Evolutionary conservation across 2,797 vertebrate genomes (phyloP), one percentile per base, ranked within the genome.

Genomic region (Scleropages formosus): DNA sequence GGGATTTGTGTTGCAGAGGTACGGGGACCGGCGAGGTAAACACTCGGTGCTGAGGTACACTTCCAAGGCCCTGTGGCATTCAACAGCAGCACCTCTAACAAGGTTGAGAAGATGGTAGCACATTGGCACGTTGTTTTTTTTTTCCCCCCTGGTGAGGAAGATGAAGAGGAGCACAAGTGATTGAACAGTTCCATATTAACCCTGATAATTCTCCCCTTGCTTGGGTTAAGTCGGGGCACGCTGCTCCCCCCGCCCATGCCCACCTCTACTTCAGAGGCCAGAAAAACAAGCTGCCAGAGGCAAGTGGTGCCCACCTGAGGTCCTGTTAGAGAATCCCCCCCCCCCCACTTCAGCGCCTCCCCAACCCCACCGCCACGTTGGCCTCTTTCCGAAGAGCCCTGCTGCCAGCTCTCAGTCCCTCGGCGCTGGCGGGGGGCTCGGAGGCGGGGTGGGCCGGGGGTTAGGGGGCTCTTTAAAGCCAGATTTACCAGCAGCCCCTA

Each of bases 1-100:
- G 64, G 56, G 53, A 62, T 26, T 67, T 46, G 31, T 53, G 31
- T 39, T 39, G 39, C 31, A 39, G 31, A 39, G 31, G 31, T 39
- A 31, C 6, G 6, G 2, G 31, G 74, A 84, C 82, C 78, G 84
- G 60, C 84, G 79, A 80, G 84, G 85, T 85, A 87, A 89, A 87
- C 72, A 85, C 81, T 83, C 81, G 79, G 79, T 13, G 72, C 80
- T 82, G 59, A 47, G 65, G 22, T 47, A 22, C 65, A 18, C n/a
- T 20, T 12, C 58, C 20, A 16, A 39, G 31, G 31, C 31, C 31
- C 24, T 7, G 24, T 12, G 13, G 53, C 53, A 46, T 58, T 31
- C 27, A 49, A 49, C 27, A 47, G 53, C 22, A 4, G n/a, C 53
- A 20, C 47, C 27, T 46, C 8, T 51, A 27, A 70, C 46, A 16